Base-by-base conservation (phyloP, 2,888 invertebrate genomes). In the Rutpela maculata region DNA sequence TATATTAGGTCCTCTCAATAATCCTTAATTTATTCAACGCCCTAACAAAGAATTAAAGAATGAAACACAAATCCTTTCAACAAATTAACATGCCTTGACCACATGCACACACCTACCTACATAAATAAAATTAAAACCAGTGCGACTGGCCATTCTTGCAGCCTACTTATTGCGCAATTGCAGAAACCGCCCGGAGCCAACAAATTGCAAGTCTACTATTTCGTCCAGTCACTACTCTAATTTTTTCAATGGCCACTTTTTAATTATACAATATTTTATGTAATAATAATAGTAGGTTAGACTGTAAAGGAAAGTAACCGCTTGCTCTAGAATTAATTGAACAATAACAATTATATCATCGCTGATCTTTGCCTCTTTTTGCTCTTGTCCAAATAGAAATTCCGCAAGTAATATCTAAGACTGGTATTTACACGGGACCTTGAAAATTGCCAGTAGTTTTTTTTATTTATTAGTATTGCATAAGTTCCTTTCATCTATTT, bases 261-360 rank as follows among this genome's bases (percentile, higher is more conserved):
- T 17, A 66, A 57, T 71, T 71, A 71, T 71, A 38, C 70, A 71
- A 71, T 60, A 19, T n/a, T 38, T 71, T 71, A 60, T 60, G 60
- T 60, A 71, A 71, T 62, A 66, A 26, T 35, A 35, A 26, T 35
- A 35, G 10, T 35, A 19, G 66, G 15, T 66, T 43, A 22, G 22
- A 22, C 18, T 43, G 19, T 66, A 43, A 43, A 19, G 35, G 66
- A 43, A 66, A 43, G 43, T 35, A 15, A n/a, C 11, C n/a, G 22
- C 15, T 10, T 63, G 63, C 63, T 63, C 63, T 63, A 63, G 63
- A 63, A 63, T 63, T 31, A 31, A 31, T n/a, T 31, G 63, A 31
- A 63, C 35, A 50, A 50, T 50, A 15, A 50, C 12, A 26, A 31
- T 26, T 63, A 59, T 63, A 35, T 63, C 63, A 35, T 63, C 63